Base-by-base conservation (phyloP, 2,797 vertebrate genomes). In the Dromococcyx pavoninus region DNA sequence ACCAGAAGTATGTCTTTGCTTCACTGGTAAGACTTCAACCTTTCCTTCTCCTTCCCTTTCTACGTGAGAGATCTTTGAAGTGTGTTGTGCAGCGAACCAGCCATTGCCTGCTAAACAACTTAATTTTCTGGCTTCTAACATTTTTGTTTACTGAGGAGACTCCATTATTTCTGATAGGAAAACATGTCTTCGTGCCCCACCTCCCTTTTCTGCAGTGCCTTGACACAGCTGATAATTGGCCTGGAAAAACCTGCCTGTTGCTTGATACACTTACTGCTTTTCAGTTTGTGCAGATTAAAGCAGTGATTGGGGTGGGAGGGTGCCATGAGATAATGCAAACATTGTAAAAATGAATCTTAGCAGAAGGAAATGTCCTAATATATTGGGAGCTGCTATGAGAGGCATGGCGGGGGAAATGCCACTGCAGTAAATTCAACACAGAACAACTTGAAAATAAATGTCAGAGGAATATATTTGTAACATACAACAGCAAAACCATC, bases 1-100 rank as follows among this genome's bases (percentile, higher is more conserved):
- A 99, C 96, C 99, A 99, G 98, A 99, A 99, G 95, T 99, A 99
- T 13, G 92, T 98, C 88, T 99, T 99, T 83, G 99, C 99, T 28
- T 98, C 99, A 91, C 96, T 99, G 99, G 99, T 99, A 98, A 96
- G 99, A 30, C 61, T 75, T 67, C 60, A 35, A 15, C 43, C 11
- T 13, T 93, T 80, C 82, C 22, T 81, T 12, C 39, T 62, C 39
- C 56, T 86, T 33, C 15, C 19, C 89, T 72, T 79, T 54, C 33
- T 30, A 0, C 11, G 11, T 24, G 44, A 67, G 39, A 62, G 22
- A 62, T 28, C 10, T 1, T 2, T 62, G 10, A 22, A 85, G 27
- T 75, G 41, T 71, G 58, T 44, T 69, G 35, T 71, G 44, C 64
- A 56, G 48, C 5, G 13, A 67, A 93, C 74, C 61, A 81, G 10